Evolutionary conservation across 2,797 vertebrate species (phyloP).

Genomic region (Margarornis squamiger): DNA sequence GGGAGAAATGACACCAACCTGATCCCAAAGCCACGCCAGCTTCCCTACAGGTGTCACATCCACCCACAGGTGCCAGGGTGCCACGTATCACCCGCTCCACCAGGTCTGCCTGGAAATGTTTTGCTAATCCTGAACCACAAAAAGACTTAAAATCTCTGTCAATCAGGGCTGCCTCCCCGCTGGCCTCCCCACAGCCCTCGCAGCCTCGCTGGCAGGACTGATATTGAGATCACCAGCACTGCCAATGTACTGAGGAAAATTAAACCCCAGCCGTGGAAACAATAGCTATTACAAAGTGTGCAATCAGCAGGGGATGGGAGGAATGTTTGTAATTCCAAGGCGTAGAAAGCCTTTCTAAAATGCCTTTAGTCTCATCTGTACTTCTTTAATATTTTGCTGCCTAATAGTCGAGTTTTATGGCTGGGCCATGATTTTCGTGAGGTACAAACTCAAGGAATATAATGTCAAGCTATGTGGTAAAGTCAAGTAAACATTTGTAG

Average conservation of each 20-base stretch:
- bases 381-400: neutral
- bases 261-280: conserved; percentile 15
- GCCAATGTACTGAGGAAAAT: neutral
- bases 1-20: neutral
- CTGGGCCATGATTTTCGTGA: neutral
- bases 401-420: neutral
- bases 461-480: neutral
- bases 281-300: conserved; percentile 29
- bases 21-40: neutral
- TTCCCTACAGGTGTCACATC: neutral
- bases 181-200: neutral
- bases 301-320: neutral
- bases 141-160: conserved; percentile 25
- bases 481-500: conserved; percentile 31
- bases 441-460: neutral
- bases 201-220: neutral
- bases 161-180: neutral
- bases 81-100: neutral
- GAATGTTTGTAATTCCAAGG: neutral
- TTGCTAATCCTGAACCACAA: neutral
- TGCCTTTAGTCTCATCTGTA: neutral
- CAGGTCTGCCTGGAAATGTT: neutral
- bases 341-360: neutral
- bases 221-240: neutral
- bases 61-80: fast-evolving